phyloP scores from a whole-genome alignment of 2,888 invertebrate genomes.

The Spisula solida region DNA sequence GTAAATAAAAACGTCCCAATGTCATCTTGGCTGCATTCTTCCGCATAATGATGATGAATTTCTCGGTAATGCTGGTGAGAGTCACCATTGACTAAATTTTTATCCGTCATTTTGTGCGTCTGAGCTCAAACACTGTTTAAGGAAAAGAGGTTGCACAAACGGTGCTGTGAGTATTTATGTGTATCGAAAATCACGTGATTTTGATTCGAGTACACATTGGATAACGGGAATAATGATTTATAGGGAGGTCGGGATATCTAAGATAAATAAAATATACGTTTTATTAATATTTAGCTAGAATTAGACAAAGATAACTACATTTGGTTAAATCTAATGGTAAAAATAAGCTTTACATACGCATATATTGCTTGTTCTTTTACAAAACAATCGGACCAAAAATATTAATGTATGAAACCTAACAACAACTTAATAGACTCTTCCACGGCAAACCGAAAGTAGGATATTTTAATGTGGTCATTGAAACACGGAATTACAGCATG shows the following conservation, averaged over 20 bases:
- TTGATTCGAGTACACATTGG: not conserved
- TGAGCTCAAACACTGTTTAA: constrained; percentile 58
- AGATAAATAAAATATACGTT: not conserved
- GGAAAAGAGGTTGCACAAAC: constrained; percentile 82
- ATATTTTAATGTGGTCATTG: not conserved
- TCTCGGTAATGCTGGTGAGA: constrained; percentile 74
- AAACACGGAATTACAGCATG: constrained; percentile 20
- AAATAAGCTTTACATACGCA: too few species aligned
- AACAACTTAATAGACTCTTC: constrained; percentile 27
- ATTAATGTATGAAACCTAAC: too few species aligned
- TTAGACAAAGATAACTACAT: not conserved
- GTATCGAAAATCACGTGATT: constrained; percentile 54
- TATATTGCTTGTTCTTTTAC: too few species aligned
- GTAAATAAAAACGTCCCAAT: constrained; percentile 86
- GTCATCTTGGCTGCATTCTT: constrained; percentile 85
- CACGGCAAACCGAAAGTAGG: constrained; percentile 44
- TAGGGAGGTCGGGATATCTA: not conserved
- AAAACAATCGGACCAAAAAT: too few species aligned
- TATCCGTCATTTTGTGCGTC: constrained; percentile 70
- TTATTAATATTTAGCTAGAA: not conserved
- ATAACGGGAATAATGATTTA: constrained; percentile 29
- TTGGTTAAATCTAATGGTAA: not conserved
- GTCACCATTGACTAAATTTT: constrained; percentile 57
- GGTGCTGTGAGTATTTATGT: constrained; percentile 67
- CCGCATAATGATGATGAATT: constrained; percentile 83